Evolutionary conservation across 2,797 vertebrate genomes (phyloP), one percentile per base, ranked within the genome.

Genomic region (Orientallactaga sibirica): DNA sequence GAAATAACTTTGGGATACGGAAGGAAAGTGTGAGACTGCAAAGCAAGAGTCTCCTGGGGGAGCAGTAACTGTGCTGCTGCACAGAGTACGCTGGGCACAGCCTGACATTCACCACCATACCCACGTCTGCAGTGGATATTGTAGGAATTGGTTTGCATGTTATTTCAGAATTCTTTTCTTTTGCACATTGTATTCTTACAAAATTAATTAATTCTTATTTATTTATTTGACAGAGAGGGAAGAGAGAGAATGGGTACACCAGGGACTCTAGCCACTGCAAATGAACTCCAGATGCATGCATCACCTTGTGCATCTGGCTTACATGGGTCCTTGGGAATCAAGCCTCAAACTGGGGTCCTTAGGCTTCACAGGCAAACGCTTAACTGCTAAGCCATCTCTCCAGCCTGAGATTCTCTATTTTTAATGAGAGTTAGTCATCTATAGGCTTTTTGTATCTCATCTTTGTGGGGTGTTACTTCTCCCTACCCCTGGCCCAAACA

Each of bases 361-460:
- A 8, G 48, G 48, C 48, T 48, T 48, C 10, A 10, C 8, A 48
- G 48, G 48, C 48, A 48, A 48, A 10, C 10, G 5, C 48, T 48
- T 48, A 48, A 48, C 48, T 48, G 48, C 48, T 48, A 48, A 48
- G 48, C 48, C 48, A 48, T 7, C 48, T 48, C 48, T 48, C 48
- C 48, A 48, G 48, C 48, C 48, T 12, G 15, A 58, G 55, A 58
- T 76, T 93, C 37, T 41, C 25, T 82, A 5, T 70, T 71, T 88
- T 88, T 80, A 12, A 84, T 92, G 29, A 92, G 27, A 91, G 19
- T 33, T 79, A 7, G 43, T 82, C 61, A 86, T 27, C 18, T 86
- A 62, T 64, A 76, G 37, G 33, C 33, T 37, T 96, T 94, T 92
- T 88, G 25, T 41, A n/a, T 80, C 18, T 93, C 64, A 77, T 88